phyloP scores from a whole-genome alignment of 2,113 vertebrate genomes.

The Erpornis zantholeuca region DNA sequence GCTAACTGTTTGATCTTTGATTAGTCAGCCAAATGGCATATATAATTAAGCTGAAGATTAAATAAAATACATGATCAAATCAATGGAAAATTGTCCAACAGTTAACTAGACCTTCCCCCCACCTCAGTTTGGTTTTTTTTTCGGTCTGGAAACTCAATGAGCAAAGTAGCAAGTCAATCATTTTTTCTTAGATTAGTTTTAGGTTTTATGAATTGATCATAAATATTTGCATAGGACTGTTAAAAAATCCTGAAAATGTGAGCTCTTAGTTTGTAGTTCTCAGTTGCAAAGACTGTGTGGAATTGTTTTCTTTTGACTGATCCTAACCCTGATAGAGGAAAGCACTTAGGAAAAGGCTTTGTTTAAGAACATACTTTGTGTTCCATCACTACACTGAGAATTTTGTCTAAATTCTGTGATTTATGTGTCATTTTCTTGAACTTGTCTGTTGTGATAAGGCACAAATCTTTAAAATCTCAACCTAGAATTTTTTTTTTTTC shows the following conservation, averaged over 20 bases:
- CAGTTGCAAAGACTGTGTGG: not conserved
- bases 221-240: not conserved
- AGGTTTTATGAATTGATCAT: not conserved
- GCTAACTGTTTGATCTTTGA: slow-evolving; percentile 41
- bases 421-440: not conserved
- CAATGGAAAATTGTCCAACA: not conserved
- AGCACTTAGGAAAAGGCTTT: not conserved
- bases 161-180: not conserved
- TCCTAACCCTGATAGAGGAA: not conserved
- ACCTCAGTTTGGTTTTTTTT: not conserved
- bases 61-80: slow-evolving; percentile 11
- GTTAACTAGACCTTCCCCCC: not conserved
- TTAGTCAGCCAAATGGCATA: slow-evolving; percentile 20
- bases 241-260: not conserved
- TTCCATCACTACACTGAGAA: not conserved
- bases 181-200: not conserved
- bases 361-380: not conserved
- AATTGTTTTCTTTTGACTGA: not conserved
- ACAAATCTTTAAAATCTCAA: not conserved
- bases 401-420: not conserved
- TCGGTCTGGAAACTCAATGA: not conserved
- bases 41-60: slow-evolving; percentile 15
- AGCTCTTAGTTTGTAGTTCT: not conserved
- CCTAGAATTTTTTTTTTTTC: not conserved
- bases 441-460: not conserved